phyloP scores from a whole-genome alignment of 2,888 invertebrate species.

The Matsumyia berberina region DNA sequence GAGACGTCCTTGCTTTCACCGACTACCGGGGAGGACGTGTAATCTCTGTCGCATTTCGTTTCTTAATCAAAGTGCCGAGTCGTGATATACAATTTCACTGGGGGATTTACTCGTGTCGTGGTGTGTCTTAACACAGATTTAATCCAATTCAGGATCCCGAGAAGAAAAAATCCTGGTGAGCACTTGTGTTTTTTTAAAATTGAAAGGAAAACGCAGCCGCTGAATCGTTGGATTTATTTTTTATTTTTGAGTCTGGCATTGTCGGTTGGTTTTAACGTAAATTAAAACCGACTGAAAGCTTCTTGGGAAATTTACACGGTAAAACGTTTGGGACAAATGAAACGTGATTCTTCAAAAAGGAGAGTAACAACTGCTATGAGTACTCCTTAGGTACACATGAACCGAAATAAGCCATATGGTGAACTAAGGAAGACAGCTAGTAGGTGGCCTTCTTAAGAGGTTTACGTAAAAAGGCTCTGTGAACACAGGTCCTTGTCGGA shows the following conservation, averaged over 20 bases:
- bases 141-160: background rate
- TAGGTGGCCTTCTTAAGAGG: too few species aligned
- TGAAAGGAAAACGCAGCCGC: background rate
- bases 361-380: background rate
- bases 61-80: conserved; percentile 18
- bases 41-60: conserved; percentile 15
- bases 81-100: conserved; percentile 2
- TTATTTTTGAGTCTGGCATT: background rate
- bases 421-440: too few species aligned
- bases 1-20: background rate
- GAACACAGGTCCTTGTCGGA: too few species aligned
- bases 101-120: conserved; percentile 6
- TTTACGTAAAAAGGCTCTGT: too few species aligned
- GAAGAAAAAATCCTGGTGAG: too few species aligned
- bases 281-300: conserved; percentile 8
- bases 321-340: background rate
- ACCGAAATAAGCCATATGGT: too few species aligned
- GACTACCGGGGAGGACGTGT: background rate
- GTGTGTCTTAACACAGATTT: background rate
- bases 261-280: conserved; percentile 14
- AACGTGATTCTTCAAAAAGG: background rate
- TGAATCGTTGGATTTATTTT: background rate
- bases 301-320: background rate
- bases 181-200: background rate
- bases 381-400: too few species aligned